These are phyloP conservation scores for Caenorhabditis japonica DNA, from an alignment of 2,888 invertebrate genomes.

Conservation along the genomic window DNA sequence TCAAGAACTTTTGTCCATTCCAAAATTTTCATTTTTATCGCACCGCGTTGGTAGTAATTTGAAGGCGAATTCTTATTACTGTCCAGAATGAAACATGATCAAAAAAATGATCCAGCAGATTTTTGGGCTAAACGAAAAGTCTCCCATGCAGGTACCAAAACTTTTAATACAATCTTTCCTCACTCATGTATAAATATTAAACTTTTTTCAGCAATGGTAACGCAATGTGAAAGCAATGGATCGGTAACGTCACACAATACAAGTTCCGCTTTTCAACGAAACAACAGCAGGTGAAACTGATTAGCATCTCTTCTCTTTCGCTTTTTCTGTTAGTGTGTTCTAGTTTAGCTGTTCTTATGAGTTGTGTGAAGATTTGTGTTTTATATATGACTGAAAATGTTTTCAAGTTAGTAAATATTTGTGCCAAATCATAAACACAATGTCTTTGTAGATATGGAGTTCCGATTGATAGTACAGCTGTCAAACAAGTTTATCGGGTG, in stretches of 20 bases:
- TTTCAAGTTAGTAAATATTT: conserved; percentile 12
- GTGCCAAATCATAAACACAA: neutral
- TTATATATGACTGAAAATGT: conserved; percentile 13
- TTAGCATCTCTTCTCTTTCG: neutral
- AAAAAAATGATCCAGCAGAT: neutral
- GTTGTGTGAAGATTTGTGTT: conserved; percentile 18
- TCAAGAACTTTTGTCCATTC: neutral
- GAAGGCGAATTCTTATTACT: neutral
- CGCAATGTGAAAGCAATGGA: conserved; percentile 64
- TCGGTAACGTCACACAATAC: conserved; percentile 62
- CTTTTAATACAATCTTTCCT: neutral
- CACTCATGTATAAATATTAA: no score
- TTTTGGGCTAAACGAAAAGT: conserved; percentile 44
- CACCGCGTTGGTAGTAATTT: neutral
- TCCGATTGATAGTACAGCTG: conserved; percentile 73
- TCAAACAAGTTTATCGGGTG: conserved; percentile 75
- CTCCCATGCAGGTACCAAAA: conserved; percentile 30
- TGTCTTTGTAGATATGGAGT: conserved; percentile 70
- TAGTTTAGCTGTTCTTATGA: no score
- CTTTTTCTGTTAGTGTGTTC: no score
- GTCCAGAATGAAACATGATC: conserved; percentile 19
- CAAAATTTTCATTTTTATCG: neutral
- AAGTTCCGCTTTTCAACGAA: conserved; percentile 57
- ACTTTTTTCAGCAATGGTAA: conserved; percentile 52
- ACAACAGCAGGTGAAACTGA: conserved; percentile 66